phyloP scores from a whole-genome alignment of 2,888 invertebrate genomes.

The Eupithecia insigniata region DNA sequence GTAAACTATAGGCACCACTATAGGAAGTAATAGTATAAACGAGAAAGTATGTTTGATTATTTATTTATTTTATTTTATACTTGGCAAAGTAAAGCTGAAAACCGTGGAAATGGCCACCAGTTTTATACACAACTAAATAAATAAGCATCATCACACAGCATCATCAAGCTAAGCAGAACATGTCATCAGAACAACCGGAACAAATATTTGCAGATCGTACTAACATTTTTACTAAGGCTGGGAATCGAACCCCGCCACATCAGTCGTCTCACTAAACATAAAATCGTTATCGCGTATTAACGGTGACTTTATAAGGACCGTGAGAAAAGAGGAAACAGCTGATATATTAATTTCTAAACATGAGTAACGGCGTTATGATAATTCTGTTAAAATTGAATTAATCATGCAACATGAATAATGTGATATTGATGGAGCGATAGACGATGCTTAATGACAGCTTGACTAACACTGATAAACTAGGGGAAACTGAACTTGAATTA shows the following conservation, averaged over 20 bases:
- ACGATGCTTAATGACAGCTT: conserved; percentile 24
- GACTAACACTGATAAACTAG: conserved; percentile 11
- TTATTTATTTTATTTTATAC: too few relatives aligned
- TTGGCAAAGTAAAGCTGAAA: not conserved
- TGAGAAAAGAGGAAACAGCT: conserved; percentile 45
- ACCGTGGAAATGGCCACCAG: not conserved
- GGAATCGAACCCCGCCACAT: too few relatives aligned
- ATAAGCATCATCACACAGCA: too few relatives aligned
- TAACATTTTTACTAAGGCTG: too few relatives aligned
- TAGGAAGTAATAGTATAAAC: not conserved
- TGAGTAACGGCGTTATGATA: conserved; percentile 43
- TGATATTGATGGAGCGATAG: conserved; percentile 20
- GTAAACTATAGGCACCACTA: not conserved
- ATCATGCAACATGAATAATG: conserved; percentile 37
- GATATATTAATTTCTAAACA: conserved; percentile 41
- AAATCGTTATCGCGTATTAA: not conserved
- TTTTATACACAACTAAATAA: not conserved
- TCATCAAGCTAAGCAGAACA: too few relatives aligned
- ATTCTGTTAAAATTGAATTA: conserved; percentile 42
- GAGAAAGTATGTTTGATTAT: not conserved
- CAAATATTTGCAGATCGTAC: too few relatives aligned
- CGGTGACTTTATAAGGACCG: conserved; percentile 47
- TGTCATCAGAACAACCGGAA: too few relatives aligned
- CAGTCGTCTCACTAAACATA: not conserved
- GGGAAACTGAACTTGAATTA: not conserved